Evolutionary conservation across 2,113 vertebrate genomes (phyloP).

Genomic region (Mastomys coucha): DNA sequence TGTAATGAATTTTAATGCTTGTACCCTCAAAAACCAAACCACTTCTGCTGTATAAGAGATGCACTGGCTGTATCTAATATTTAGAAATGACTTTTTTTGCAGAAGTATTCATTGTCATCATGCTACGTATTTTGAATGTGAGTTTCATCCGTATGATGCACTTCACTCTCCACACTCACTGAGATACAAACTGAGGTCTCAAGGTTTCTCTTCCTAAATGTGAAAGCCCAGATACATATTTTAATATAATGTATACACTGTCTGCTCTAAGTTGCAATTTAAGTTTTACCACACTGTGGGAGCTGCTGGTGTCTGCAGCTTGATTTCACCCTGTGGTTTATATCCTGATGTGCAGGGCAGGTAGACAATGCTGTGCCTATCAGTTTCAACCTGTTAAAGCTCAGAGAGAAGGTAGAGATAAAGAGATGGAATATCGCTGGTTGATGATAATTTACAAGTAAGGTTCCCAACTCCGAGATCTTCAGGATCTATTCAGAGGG

Average conservation of each 20-base stretch:
- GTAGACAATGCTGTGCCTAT: conserved; percentile 33
- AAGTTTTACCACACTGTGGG: conserved; percentile 63
- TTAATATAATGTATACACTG: conserved; percentile 40
- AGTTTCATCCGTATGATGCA: conserved; percentile 13
- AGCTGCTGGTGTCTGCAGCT: conserved; percentile 51
- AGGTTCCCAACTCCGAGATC: background rate
- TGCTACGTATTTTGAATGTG: conserved; percentile 33
- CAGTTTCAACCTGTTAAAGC: conserved; percentile 57
- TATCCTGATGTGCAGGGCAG: conserved; percentile 61
- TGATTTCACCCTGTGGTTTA: conserved; percentile 62
- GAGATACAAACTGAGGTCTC: conserved; percentile 25
- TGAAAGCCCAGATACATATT: conserved; percentile 24
- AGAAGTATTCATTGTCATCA: conserved; percentile 10
- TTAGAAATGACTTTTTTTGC: conserved; percentile 35
- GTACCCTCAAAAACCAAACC: conserved; percentile 45
- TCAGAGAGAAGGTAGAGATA: conserved; percentile 35
- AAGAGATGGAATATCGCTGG: conserved; percentile 1
- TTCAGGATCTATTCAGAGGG: background rate
- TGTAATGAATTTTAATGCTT: conserved; percentile 74
- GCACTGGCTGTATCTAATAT: conserved; percentile 54
- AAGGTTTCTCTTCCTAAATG: background rate
- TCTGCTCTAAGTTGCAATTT: conserved; percentile 63
- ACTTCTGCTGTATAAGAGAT: conserved; percentile 35
- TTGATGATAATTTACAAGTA: conserved; percentile 60
- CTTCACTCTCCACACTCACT: conserved; percentile 26